Evolutionary conservation across 2,113 vertebrate genomes (phyloP), one percentile per base, ranked within the genome.

Genomic region (Pelmatolapia mariae): DNA sequence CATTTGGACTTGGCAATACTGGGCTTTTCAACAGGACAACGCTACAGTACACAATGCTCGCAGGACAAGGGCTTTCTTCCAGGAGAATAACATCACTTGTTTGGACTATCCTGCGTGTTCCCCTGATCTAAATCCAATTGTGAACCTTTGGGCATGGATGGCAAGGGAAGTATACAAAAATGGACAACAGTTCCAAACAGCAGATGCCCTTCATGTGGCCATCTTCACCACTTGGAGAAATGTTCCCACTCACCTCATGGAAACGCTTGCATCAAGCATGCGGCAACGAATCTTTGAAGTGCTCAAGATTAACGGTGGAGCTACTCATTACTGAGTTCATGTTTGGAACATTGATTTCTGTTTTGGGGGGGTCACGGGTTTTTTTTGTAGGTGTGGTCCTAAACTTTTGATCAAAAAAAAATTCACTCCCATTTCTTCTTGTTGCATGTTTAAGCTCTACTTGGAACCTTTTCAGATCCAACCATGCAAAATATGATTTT

Each of bases 291-390:
- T 61, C 1, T 61, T 61, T 33, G 9, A 61, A 61, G 59, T 33
- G 9, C 29, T 61, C 16, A 33, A 33, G 16, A 61, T 19, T 61
- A 61, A 61, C 2, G 1, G 29, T 10, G 29, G 59, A 11, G 59
- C 59, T 61, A 33, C 16, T 61, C 29, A 33, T 61, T 61, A 33
- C 59, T 61, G 29, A 61, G 59, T 61, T 61, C 29, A 61, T 61
- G 6, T 61, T 61, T 61, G 29, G 29, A 61, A 61, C 29, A 18
- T 10, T 33, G 15, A 31, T 61, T 61, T 61, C 29, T 61, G 57
- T 61, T 19, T 33, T 61, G 57, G 16, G 5, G 15, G 16, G 16
- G 31, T 31, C 29, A 33, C 3, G 0, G 26, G 3, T 0, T 19
- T 59, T 59, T 61, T 19, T 63, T 63, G 59, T 10, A 63, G 59